These are phyloP conservation scores for Embiotoca jacksoni DNA, from an alignment of 2,113 vertebrate genomes.

Conservation along the genomic window DNA sequence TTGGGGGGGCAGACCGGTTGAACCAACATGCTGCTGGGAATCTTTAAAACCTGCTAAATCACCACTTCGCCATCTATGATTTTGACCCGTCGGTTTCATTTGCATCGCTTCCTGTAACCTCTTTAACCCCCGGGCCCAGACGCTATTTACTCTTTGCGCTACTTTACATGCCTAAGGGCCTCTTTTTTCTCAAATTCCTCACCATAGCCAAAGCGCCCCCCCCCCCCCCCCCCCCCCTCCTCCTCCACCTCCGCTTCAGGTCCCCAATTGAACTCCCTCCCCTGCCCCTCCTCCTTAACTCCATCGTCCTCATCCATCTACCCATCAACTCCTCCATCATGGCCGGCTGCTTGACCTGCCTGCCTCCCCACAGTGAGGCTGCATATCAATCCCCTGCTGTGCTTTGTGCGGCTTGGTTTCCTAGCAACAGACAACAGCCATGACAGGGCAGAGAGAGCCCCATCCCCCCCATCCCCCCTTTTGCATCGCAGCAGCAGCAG, in stretches of 20 bases:
- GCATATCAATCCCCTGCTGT: slow-evolving; percentile 81
- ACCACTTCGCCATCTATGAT: not conserved
- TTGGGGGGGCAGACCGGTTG: slow-evolving; percentile 37
- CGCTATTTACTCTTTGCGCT: slow-evolving; percentile 33
- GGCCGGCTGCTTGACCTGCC: slow-evolving; percentile 59
- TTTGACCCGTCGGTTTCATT: slow-evolving; percentile 4
- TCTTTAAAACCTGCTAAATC: slow-evolving; percentile 30
- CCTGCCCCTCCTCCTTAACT: not conserved
- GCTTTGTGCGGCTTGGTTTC: slow-evolving; percentile 78
- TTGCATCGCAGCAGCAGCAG: slow-evolving; percentile 51
- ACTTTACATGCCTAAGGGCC: slow-evolving; percentile 16
- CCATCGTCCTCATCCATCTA: slow-evolving; percentile 20
- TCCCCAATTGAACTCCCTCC: slow-evolving; percentile 19
- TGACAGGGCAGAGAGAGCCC: slow-evolving; percentile 61
- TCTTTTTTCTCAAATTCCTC: slow-evolving; percentile 51
- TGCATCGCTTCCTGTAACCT: not conserved
- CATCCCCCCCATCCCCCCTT: too few species aligned
- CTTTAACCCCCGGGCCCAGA: slow-evolving; percentile 1
- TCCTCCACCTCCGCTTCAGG: not conserved
- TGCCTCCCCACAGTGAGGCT: slow-evolving; percentile 77
- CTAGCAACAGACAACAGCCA: slow-evolving; percentile 76
- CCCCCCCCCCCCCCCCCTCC: not conserved
- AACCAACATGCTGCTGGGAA: slow-evolving; percentile 22
- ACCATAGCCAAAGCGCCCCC: slow-evolving; percentile 14
- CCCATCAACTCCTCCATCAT: slow-evolving; percentile 36